phyloP scores from a whole-genome alignment of 2,888 invertebrate species.

The Pyrochroa serraticornis region DNA sequence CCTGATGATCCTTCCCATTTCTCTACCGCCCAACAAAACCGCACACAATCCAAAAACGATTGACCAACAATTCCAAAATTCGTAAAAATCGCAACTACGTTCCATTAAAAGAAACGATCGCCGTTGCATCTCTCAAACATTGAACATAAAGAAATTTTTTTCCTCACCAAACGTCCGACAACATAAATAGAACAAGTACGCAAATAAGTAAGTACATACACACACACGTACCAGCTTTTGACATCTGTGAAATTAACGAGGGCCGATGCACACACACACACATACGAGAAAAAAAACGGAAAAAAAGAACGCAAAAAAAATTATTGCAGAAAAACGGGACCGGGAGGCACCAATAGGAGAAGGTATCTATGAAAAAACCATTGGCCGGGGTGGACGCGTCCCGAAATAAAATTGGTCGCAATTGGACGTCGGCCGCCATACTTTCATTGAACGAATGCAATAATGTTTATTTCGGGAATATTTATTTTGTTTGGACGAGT shows the following conservation, averaged over 20 bases:
- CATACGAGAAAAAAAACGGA: background rate
- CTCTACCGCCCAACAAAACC: background rate
- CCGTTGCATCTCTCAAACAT: no score
- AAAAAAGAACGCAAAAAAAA: background rate
- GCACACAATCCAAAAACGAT: conserved; percentile 6
- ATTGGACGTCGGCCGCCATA: background rate
- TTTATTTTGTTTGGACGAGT: no score
- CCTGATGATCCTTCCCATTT: conserved; percentile 20
- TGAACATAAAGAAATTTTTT: conserved; percentile 3
- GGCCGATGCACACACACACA: background rate
- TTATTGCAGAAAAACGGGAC: no score
- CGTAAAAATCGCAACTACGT: background rate
- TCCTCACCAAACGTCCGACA: background rate
- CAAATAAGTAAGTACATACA: background rate
- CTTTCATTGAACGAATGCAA: no score
- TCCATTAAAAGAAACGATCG: no score
- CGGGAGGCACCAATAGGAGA: background rate
- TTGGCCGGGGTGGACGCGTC: background rate
- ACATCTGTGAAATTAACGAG: background rate
- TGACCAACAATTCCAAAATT: conserved; percentile 5
- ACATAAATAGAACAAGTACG: background rate
- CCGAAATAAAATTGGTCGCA: conserved; percentile 2
- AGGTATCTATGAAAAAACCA: background rate
- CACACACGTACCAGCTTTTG: background rate
- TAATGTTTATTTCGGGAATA: no score